Evolutionary conservation across 2,888 invertebrate species (phyloP).

Genomic region (Masnerella sp.): DNA sequence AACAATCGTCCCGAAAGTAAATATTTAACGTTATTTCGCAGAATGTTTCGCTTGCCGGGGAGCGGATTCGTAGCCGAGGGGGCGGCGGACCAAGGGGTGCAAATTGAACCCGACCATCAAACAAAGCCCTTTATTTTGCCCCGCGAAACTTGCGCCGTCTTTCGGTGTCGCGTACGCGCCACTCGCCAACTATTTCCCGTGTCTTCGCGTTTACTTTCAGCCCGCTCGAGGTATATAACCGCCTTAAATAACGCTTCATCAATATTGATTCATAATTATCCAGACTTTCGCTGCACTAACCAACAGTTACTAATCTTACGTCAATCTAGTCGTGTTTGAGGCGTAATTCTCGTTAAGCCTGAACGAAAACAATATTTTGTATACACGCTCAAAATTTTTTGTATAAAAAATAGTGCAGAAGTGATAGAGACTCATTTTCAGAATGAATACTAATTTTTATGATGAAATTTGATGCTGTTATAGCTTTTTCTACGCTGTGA

Average conservation of each 20-base stretch:
- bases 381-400: no score
- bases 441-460: no score
- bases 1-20: constrained; percentile 74
- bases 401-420: no score
- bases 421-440: no score
- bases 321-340: no score
- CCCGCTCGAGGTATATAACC: background rate
- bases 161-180: constrained; percentile 1
- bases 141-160: constrained; percentile 47
- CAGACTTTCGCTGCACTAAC: background rate
- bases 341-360: no score
- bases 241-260: constrained; percentile 47
- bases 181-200: constrained; percentile 2
- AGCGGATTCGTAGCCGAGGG: constrained; percentile 42
- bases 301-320: no score
- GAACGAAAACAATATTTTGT: no score
- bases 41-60: constrained; percentile 73
- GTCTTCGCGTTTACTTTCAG: constrained; percentile 6
- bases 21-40: constrained; percentile 78
- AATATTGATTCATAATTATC: constrained; percentile 50
- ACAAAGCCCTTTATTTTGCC: constrained; percentile 56
- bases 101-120: constrained; percentile 67
- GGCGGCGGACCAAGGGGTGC: constrained; percentile 60
- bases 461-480: no score
- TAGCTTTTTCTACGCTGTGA: no score